These are phyloP conservation scores for Dolichotis patagonum DNA, from an alignment of 2,113 vertebrate genomes.

Conservation along the genomic window DNA sequence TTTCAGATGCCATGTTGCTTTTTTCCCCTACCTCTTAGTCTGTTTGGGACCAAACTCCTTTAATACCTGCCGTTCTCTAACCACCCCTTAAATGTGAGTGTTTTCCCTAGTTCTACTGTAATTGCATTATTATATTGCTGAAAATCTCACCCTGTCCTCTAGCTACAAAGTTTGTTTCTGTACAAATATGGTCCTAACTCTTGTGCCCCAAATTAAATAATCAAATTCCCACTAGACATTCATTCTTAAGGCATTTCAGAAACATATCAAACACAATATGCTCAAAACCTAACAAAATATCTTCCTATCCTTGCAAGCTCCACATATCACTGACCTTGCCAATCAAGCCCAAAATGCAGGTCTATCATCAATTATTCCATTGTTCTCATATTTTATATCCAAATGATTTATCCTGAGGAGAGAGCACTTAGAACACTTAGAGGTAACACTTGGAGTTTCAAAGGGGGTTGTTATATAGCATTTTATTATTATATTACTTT, in stretches of 20 bases:
- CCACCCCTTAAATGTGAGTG: neutral
- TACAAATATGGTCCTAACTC: neutral
- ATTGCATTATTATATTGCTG: neutral
- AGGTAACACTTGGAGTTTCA: neutral
- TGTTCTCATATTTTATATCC: neutral
- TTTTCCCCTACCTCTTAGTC: neutral
- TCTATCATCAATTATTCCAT: slow-evolving; percentile 28
- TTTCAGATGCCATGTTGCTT: neutral
- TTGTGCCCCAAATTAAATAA: neutral
- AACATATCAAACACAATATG: slow-evolving; percentile 4
- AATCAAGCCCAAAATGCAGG: slow-evolving; percentile 21
- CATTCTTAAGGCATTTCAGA: slow-evolving; percentile 32
- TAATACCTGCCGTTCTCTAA: neutral
- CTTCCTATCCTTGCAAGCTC: neutral
- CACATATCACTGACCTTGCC: neutral
- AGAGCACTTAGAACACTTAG: neutral
- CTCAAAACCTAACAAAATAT: slow-evolving; percentile 6
- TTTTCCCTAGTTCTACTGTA: slow-evolving; percentile 4
- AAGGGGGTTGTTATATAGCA: neutral
- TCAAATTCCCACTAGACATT: neutral
- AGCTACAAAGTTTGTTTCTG: slow-evolving; percentile 28
- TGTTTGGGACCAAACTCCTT: neutral
- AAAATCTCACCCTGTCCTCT: neutral
- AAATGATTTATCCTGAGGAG: slow-evolving; percentile 10
- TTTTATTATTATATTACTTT: slow-evolving; percentile 13